Evolutionary conservation across 1,140 invertebrate species (phyloP).

Genomic region (Maconellicoccus hirsutus): DNA sequence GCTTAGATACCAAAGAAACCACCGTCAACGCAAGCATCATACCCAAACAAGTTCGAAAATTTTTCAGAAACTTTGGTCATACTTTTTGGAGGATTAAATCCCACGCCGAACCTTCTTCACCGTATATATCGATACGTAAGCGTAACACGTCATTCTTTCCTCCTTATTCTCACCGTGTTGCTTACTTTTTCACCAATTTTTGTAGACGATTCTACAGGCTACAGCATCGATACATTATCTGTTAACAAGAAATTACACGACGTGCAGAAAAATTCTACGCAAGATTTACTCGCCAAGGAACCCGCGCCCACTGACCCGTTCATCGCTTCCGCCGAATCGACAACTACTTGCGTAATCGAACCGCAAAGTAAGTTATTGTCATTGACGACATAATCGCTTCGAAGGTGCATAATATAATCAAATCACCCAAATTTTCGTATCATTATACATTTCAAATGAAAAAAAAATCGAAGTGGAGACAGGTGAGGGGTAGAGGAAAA

Average conservation of each 20-base stretch:
- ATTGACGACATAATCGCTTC: no score
- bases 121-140: background rate
- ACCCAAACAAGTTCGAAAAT: background rate
- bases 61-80: background rate
- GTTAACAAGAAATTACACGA: conserved; percentile 25
- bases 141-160: background rate
- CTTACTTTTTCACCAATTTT: background rate
- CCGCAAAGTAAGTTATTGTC: conserved; percentile 29
- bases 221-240: conserved; percentile 24
- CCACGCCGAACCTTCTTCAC: background rate
- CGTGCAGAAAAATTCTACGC: conserved; percentile 26
- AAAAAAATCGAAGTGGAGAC: no score
- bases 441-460: no score
- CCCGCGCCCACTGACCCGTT: background rate
- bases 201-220: conserved; percentile 23
- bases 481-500: no score
- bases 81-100: background rate
- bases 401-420: no score
- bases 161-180: background rate
- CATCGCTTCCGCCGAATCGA: background rate
- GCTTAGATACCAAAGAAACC: background rate
- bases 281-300: conserved; percentile 25
- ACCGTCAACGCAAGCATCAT: background rate
- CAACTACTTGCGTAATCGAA: conserved; percentile 28
- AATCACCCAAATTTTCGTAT: no score